Evolutionary conservation across 2,888 invertebrate species (phyloP), one percentile per base, ranked within the genome.

Genomic region (Drosophila greeni): DNA sequence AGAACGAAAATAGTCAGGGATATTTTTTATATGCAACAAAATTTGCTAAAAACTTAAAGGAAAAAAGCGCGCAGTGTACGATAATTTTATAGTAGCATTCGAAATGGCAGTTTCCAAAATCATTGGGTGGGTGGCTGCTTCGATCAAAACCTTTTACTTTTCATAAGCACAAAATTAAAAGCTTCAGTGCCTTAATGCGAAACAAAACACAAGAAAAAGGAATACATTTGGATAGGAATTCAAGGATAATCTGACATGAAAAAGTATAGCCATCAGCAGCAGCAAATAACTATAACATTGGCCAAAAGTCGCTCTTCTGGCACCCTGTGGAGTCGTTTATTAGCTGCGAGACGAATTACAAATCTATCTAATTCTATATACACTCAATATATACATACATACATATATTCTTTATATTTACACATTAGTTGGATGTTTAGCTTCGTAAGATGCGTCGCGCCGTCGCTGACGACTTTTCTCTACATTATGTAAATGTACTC

Each of bases 101-200:
- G 54, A 45, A 60, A 53, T 45, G 37, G 3, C 14, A 26, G 20
- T 34, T n/a, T 55, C n/a, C 57, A 26, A 58, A 58, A 26, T 26
- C 37, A 31, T 33, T 20, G 20, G 18, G 47, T 16, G 14, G 34
- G n/a, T 36, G 11, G 20, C 34, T n/a, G 29, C 36, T n/a, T 65
- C 53, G 40, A 47, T 67, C 43, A 36, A 58, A 47, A 61, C 65
- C 69, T 55, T 51, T 66, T 70, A 68, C 70, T 77, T 79, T 77
- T 69, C 66, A 72, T 62, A 83, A 82, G 85, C 85, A 85, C 80
- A 85, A 84, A 85, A 85, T 80, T 86, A 73, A 83, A 79, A 79
- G 87, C 86, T 86, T 86, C 86, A 86, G 86, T 86, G 86, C 86
- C 86, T 86, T 86, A 86, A 86, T 74, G 85, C 83, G n/a, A 78